Evolutionary conservation across 2,797 vertebrate species (phyloP), one percentile per base, ranked within the genome.

Genomic region (Protonibea diacanthus): DNA sequence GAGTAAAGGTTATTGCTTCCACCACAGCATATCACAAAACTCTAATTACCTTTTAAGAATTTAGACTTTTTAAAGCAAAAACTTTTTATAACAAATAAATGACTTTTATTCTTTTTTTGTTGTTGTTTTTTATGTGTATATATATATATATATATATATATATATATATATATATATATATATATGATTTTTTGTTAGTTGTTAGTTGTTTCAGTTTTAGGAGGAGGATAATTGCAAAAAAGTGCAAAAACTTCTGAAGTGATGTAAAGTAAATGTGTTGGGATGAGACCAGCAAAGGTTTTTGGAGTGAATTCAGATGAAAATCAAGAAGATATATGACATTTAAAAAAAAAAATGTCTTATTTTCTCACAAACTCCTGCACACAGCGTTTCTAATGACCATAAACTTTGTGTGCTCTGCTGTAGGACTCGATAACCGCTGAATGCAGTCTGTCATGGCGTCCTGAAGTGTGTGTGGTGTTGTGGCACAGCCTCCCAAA

Each of bases 401-500:
- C 51, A 48, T 15, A 33, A 33, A 33, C 5, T 3, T 0, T 20
- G 23, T 55, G 14, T n/a, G 5, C 45, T 60, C 25, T 57, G 45
- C n/a, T 67, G 61, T 3, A 25, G 49, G 65, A 42, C 40, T n/a
- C 21, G 5, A 6, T 33, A 74, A 12, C 8, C 42, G 20, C 15
- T n/a, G 27, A 57, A 3, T 33, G 42, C 44, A 58, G 73, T 44
- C 47, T 48, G 49, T n/a, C 33, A 25, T 21, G 47, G 7, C 12
- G 5, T 27, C 25, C 53, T 27, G 27, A 53, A 72, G 66, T 67
- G 63, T 74, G 42, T 72, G 66, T 42, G 5, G 47, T 69, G 40
- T 66, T 76, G 49, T 79, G 74, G 53, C 44, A 14, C 44, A 47
- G 47, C 47, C 53, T 48, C 18, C 44, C 60, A 38, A 0, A 6